Conservation (phyloP, 2,888 invertebrate species). For the Campaea margaritaria region DNA sequence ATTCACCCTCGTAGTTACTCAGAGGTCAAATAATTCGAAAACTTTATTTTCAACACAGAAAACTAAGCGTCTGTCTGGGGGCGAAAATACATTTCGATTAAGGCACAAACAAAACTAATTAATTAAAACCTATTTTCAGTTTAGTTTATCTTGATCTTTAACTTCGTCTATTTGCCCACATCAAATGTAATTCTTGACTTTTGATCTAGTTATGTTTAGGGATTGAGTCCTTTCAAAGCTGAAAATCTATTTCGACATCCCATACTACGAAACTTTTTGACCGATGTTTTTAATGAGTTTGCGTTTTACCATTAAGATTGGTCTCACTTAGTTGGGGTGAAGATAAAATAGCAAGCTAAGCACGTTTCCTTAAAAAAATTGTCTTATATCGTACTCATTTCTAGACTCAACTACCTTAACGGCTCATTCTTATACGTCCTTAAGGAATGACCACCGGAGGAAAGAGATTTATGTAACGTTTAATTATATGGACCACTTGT, state of each 20-base stretch:
- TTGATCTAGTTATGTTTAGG: too few species aligned
- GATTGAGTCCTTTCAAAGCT: too few species aligned
- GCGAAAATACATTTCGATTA: conserved; percentile 21
- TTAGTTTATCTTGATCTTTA: conserved; percentile 24
- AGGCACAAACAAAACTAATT: conserved; percentile 25
- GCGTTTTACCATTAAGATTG: neutral
- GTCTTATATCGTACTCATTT: neutral
- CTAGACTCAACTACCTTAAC: too few species aligned
- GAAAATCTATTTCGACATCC: too few species aligned
- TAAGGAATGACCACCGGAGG: too few species aligned
- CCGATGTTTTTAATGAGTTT: too few species aligned
- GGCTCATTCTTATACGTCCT: too few species aligned
- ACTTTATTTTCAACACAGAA: conserved; percentile 12
- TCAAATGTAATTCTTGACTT: conserved; percentile 4
- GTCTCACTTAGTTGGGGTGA: conserved; percentile 4
- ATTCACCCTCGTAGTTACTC: too few species aligned
- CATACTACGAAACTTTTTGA: too few species aligned
- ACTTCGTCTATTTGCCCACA: conserved; percentile 13
- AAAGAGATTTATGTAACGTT: too few species aligned
- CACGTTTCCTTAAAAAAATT: too few species aligned
- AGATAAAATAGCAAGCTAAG: neutral
- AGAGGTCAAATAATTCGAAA: conserved; percentile 16
- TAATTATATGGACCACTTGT: too few species aligned
- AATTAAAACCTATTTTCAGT: conserved; percentile 22
- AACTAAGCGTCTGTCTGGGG: conserved; percentile 22